Percentiles rank a stretch among this genome's conserved stretches.
Conservation (phyloP, 2,888 invertebrate genomes). For the Drosophila formosana region DNA sequence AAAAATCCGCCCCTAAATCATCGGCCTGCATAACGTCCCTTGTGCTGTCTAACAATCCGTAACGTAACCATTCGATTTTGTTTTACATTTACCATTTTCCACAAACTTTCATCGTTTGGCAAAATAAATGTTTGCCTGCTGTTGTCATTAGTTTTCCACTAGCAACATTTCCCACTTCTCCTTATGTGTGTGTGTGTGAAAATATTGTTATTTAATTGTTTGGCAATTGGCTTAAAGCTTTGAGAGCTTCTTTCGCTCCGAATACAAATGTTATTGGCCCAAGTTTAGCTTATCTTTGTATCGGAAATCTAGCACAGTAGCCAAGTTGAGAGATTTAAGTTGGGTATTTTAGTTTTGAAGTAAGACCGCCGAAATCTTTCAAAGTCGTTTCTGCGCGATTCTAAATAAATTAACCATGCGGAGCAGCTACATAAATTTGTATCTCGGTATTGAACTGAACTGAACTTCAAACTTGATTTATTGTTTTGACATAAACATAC, state of each 20-base stretch:
- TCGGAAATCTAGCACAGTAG: constrained; percentile 47
- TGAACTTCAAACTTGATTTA: constrained; percentile 60
- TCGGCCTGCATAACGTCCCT: constrained; percentile 25
- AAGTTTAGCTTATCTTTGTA: constrained; percentile 25
- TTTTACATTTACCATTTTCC: constrained; percentile 67
- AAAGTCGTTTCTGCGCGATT: constrained; percentile 52
- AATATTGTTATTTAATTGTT: constrained; percentile 76
- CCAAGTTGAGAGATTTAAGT: constrained; percentile 43
- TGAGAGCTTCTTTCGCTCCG: background rate
- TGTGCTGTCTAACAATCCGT: constrained; percentile 53
- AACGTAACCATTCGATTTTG: constrained; percentile 71
- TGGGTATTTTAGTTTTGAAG: constrained; percentile 39
- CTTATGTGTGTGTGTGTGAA: constrained; percentile 39
- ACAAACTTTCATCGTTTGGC: constrained; percentile 69
- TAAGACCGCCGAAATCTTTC: constrained; percentile 55
- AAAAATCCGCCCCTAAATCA: constrained; percentile 70
- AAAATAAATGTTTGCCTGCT: constrained; percentile 64
- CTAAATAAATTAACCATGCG: constrained; percentile 52
- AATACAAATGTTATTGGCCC: constrained; percentile 16
- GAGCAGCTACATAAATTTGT: constrained; percentile 47
- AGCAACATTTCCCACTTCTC: constrained; percentile 16
- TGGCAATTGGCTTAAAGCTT: constrained; percentile 55
- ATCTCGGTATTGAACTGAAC: constrained; percentile 30
- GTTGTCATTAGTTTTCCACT: constrained; percentile 47
- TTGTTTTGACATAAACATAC: constrained; percentile 51